These are phyloP conservation scores for Drosophila dunni DNA, from an alignment of 1,140 invertebrate species.

Conservation along the genomic window DNA sequence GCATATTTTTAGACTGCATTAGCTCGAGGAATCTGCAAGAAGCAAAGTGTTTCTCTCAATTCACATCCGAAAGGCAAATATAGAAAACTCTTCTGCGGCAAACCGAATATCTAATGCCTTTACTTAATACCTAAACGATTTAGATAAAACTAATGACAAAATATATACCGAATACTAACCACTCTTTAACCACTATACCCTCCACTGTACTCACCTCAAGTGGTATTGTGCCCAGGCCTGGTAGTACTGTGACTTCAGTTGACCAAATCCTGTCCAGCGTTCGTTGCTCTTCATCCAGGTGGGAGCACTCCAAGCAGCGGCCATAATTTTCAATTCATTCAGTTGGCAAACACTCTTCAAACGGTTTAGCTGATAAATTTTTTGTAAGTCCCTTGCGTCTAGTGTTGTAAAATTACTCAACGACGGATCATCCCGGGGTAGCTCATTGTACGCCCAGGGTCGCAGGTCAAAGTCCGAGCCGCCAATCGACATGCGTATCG, in stretches of 20 bases:
- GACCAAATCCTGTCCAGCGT: conserved; percentile 86
- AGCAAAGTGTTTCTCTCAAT: conserved; percentile 6
- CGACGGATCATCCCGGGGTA: conserved; percentile 86
- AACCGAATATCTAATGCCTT: no score
- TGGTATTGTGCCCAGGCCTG: conserved; percentile 93
- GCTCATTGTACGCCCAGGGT: conserved; percentile 86
- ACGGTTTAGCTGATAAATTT: conserved; percentile 69
- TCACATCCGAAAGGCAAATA: not conserved
- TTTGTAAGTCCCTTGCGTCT: conserved; percentile 67
- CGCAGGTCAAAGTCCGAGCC: conserved; percentile 91
- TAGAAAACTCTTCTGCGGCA: no score
- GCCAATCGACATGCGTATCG: conserved; percentile 92
- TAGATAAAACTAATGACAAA: no score
- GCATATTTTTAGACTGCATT: conserved; percentile 85
- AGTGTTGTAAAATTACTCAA: conserved; percentile 88
- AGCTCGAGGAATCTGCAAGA: conserved; percentile 76
- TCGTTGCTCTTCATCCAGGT: conserved; percentile 96
- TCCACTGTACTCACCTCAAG: conserved; percentile 86
- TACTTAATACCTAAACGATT: no score
- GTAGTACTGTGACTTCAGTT: conserved; percentile 89
- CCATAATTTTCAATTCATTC: conserved; percentile 86
- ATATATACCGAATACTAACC: no score
- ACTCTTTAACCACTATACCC: no score
- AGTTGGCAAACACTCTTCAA: conserved; percentile 58
- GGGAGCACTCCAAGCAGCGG: conserved; percentile 93